Percentiles rank a stretch among this genome's conserved stretches.
These are phyloP conservation scores for Epinotia brunnichana DNA, from an alignment of 2,888 invertebrate genomes.

Conservation along the genomic window DNA sequence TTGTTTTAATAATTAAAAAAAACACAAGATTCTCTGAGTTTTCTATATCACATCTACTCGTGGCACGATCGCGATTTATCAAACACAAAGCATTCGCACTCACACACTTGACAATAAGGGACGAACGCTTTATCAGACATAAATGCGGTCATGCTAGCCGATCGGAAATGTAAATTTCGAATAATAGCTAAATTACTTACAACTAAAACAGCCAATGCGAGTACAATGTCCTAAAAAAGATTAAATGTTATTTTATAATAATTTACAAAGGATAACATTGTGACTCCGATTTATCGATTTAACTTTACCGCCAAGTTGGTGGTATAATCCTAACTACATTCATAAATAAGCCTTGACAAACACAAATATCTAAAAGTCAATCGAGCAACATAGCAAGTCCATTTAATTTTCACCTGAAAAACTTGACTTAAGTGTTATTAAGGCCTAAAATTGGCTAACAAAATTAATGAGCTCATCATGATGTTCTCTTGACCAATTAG, in stretches of 20 bases:
- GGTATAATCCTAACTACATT: conserved; percentile 15
- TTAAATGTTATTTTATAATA: not conserved
- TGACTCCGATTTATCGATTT: conserved; percentile 13
- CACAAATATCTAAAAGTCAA: conserved; percentile 6
- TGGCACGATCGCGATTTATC: not conserved
- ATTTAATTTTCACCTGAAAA: not conserved
- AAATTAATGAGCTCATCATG: not conserved
- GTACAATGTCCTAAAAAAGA: conserved; percentile 35
- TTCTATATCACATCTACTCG: not conserved
- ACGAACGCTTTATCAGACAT: not conserved
- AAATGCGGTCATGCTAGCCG: not conserved
- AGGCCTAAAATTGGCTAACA: not conserved
- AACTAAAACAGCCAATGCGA: conserved; percentile 41
- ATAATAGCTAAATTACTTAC: conserved; percentile 26
- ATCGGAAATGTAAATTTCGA: conserved; percentile 17
- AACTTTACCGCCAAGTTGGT: conserved; percentile 8
- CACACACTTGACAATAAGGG: not conserved
- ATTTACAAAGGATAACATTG: conserved; percentile 23
- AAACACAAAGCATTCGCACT: not conserved
- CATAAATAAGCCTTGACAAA: conserved; percentile 31
- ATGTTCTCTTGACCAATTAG: not conserved
- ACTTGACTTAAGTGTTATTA: not conserved
- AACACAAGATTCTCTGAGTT: not conserved
- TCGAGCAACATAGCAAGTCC: not conserved
- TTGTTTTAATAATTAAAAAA: not conserved